phyloP scores from a whole-genome alignment of 1,140 invertebrate genomes.

The Camponotus pennsylvanicus region DNA sequence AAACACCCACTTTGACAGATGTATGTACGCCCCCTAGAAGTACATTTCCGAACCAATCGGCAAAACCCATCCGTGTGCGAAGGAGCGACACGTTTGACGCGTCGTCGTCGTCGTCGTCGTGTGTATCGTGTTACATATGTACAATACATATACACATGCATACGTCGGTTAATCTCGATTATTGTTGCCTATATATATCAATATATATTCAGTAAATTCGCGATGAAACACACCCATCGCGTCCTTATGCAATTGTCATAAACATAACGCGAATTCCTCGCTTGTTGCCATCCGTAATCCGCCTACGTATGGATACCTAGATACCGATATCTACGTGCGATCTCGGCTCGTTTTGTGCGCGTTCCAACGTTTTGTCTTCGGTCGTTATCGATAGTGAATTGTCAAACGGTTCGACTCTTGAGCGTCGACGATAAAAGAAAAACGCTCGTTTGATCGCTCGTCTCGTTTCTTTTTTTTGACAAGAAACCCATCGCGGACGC shows the following conservation, averaged over 20 bases:
- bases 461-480: no score
- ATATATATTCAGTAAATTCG: not conserved
- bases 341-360: not conserved
- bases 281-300: not conserved
- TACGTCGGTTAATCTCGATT: not conserved
- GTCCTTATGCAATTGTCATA: constrained; percentile 11
- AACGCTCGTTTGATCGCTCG: no score
- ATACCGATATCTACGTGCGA: no score
- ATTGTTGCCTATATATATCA: not conserved
- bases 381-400: not conserved
- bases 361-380: not conserved
- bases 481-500: not conserved
- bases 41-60: constrained; percentile 2
- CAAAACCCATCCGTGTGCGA: not conserved
- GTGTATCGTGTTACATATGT: not conserved
- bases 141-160: not conserved
- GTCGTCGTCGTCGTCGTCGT: not conserved
- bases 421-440: no score
- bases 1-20: no score
- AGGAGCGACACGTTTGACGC: constrained; percentile 12
- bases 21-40: not conserved
- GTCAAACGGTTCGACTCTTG: no score
- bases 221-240: constrained; percentile 44
- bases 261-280: not conserved
- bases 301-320: not conserved